A percentile compares a stretch with the other conserved stretches of the same genome.
These are phyloP conservation scores for Gobionotothen gibberifrons DNA, from an alignment of 2,797 vertebrate genomes.

Conservation along the genomic window DNA sequence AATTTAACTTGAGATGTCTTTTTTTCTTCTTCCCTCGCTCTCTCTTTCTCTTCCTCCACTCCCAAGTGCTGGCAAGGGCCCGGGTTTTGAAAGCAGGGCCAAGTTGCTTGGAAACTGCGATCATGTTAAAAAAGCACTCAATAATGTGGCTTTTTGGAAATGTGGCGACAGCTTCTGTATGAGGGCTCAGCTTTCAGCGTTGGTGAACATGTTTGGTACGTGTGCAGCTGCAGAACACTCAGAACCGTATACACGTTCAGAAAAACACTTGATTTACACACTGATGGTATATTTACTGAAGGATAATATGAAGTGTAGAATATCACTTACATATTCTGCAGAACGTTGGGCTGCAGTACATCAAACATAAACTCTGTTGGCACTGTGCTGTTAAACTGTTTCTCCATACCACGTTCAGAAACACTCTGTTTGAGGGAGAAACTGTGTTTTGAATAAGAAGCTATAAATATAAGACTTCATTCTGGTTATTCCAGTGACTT, in stretches of 20 bases:
- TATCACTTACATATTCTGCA: slow-evolving; percentile 41
- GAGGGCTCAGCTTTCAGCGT: slow-evolving; percentile 73
- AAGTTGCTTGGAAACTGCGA: slow-evolving; percentile 85
- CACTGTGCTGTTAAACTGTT: slow-evolving; percentile 36
- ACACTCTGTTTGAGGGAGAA: slow-evolving; percentile 51
- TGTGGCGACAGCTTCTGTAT: slow-evolving; percentile 82
- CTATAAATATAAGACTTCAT: slow-evolving; percentile 76
- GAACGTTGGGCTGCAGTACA: slow-evolving; percentile 46
- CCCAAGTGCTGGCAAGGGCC: slow-evolving; percentile 80
- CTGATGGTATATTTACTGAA: slow-evolving; percentile 39
- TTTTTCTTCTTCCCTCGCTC: slow-evolving; percentile 66
- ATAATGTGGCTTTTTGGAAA: slow-evolving; percentile 82
- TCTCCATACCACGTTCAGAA: slow-evolving; percentile 47
- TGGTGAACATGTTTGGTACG: slow-evolving; percentile 73
- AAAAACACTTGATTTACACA: slow-evolving; percentile 54
- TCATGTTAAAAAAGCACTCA: slow-evolving; percentile 85
- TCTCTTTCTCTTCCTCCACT: slow-evolving; percentile 70
- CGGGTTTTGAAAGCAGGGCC: slow-evolving; percentile 75
- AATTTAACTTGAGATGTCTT: slow-evolving; percentile 88
- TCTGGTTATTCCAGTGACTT: slow-evolving; percentile 70
- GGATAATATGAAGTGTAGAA: slow-evolving; percentile 45
- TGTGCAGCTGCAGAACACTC: slow-evolving; percentile 68
- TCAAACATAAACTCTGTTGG: slow-evolving; percentile 52
- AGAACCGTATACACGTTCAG: slow-evolving; percentile 24
- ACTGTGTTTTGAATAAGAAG: slow-evolving; percentile 59